These are phyloP conservation scores for Grus americana DNA, from an alignment of 2,113 vertebrate genomes.

Conservation along the genomic window DNA sequence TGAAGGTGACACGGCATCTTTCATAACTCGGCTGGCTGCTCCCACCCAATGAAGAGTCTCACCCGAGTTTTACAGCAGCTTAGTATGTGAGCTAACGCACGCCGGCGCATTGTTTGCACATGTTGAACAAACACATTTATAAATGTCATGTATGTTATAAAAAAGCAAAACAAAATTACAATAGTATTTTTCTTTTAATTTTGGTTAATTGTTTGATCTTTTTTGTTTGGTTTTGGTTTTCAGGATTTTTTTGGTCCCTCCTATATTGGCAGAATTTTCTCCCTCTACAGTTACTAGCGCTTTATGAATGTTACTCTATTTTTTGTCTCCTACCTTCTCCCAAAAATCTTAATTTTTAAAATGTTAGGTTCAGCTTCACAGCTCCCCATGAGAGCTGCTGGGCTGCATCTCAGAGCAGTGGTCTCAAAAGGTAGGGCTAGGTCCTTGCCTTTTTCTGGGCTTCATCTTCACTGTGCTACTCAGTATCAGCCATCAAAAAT, in stretches of 20 bases:
- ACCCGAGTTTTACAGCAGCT: not conserved
- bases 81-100: not conserved
- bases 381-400: not conserved
- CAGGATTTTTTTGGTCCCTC: not conserved
- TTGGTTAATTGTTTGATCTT: not conserved
- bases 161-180: not conserved
- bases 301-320: not conserved
- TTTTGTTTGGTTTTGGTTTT: not conserved
- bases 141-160: not conserved
- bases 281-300: not conserved
- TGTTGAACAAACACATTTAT: not conserved
- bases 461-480: not conserved
- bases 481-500: not conserved
- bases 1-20: not conserved
- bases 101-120: not conserved
- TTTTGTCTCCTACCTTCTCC: not conserved
- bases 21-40: not conserved
- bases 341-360: not conserved
- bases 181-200: not conserved
- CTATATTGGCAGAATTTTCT: not conserved
- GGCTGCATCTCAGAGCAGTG: not conserved
- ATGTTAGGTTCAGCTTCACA: not conserved
- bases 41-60: not conserved
- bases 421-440: not conserved
- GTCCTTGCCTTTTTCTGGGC: not conserved